A percentile compares a stretch with the other conserved stretches of the same genome.
phyloP scores from a whole-genome alignment of 2,888 invertebrate genomes.

The Rhorus exstirpatorius region DNA sequence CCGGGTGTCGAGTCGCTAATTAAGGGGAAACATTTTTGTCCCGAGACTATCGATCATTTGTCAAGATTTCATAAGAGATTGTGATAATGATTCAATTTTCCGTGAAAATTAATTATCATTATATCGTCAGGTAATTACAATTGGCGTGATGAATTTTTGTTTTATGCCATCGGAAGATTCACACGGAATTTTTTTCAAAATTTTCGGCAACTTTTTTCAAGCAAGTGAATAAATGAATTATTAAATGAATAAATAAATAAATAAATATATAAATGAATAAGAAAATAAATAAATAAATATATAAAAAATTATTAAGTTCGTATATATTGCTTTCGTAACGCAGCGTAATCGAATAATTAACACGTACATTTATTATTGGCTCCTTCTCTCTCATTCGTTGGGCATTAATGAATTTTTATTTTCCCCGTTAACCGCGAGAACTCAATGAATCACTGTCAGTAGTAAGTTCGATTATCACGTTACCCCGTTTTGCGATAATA shows the following conservation, averaged over 20 bases:
- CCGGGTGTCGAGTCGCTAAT: not conserved
- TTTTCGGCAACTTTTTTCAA: too few species aligned
- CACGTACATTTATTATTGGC: constrained; percentile 18
- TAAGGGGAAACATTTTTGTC: not conserved
- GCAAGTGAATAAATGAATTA: too few species aligned
- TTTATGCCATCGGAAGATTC: not conserved
- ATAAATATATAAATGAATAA: too few species aligned
- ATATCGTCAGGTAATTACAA: too few species aligned
- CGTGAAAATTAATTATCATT: too few species aligned
- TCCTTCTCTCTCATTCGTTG: constrained; percentile 10
- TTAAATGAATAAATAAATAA: too few species aligned
- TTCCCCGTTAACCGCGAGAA: not conserved
- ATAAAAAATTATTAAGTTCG: not conserved
- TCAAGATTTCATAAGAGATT: too few species aligned
- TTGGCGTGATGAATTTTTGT: not conserved
- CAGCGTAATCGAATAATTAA: constrained; percentile 20
- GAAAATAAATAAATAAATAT: not conserved
- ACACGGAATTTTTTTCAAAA: not conserved
- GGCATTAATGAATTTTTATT: constrained; percentile 28
- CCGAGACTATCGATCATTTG: not conserved
- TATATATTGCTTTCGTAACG: not conserved
- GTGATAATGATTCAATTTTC: not conserved
- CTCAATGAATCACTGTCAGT: constrained; percentile 57
- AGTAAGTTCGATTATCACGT: constrained; percentile 58
- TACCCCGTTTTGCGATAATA: constrained; percentile 35